Base-by-base conservation (phyloP, 2,113 vertebrate species). In the Cavia porcellus region DNA sequence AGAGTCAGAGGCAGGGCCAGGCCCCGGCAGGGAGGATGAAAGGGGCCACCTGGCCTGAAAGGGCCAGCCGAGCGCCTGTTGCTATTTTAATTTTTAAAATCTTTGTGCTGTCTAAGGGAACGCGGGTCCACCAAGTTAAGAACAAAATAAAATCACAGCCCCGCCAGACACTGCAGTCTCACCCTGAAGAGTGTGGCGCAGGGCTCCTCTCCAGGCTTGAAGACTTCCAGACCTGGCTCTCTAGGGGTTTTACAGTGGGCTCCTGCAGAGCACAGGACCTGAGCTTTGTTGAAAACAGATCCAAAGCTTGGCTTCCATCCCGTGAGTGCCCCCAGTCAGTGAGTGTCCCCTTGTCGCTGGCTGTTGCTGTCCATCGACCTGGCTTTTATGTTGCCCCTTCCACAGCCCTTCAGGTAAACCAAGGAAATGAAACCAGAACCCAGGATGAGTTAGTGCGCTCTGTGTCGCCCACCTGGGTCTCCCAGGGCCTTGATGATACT, bases 191-290 rank as follows among this genome's bases (percentile, higher is more conserved):
- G 70, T 25, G 8, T 32, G 8, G 70, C 62, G 2, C 52, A 22
- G 68, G 22, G 3, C 72, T 88, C 55, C 64, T 38, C 64, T 75
- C 38, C 28, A 3, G 32, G 38, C 64, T 0, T 35, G 25, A 19
- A 35, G 83, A 62, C 52, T 50, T 86, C 35, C 17, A 35, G 13
- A 20, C 1, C 22, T 64, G 9, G 28, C 72, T 28, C 50, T 0
- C 20, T 61, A 13, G 22, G 11, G 72, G 35, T 30, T 35, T 91
- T 5, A 13, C 66, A 7, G 25, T 3, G 45, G 45, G 7, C 9
- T 70, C 25, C 0, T 5, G 25, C 35, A 59, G 47, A 12, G 4
- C 61, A 3, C 14, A n/a, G 28, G 28, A 6, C 17, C 38, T 30
- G 45, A 87, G 62, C 25, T 82, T 66, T 85, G 42, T 61, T 57